These are phyloP conservation scores for Eurosta solidaginis DNA, from an alignment of 1,140 invertebrate genomes.

Conservation along the genomic window DNA sequence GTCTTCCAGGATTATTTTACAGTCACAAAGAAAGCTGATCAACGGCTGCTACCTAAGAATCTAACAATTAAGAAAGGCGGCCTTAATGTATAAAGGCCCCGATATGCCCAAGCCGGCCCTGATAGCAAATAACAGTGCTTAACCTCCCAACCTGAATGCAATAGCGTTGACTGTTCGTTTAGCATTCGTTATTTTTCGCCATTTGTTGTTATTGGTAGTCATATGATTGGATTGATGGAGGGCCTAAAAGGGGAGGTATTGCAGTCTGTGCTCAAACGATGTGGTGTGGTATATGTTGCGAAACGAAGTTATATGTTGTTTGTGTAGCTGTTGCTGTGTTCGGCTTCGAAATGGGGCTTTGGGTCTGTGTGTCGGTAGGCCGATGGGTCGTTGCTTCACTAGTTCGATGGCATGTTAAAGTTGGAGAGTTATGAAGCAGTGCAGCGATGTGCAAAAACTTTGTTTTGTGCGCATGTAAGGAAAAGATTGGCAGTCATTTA, in stretches of 20 bases:
- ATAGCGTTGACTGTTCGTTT: not conserved
- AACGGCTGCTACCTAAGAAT: too few species aligned
- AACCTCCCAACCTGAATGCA: not conserved
- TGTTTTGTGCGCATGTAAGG: conserved; percentile 2
- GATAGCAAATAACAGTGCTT: not conserved
- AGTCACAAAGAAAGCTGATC: too few species aligned
- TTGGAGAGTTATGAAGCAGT: not conserved
- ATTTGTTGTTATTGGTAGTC: not conserved
- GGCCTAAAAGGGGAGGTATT: too few species aligned
- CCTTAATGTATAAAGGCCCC: too few species aligned
- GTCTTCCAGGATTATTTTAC: too few species aligned
- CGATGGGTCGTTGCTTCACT: not conserved
- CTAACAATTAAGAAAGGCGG: too few species aligned
- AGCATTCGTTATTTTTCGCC: not conserved
- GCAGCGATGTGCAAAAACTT: not conserved
- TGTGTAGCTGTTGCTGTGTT: not conserved
- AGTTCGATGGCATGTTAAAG: not conserved
- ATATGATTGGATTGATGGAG: too few species aligned
- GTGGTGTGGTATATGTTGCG: not conserved
- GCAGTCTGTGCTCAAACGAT: not conserved
- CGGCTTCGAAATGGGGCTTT: conserved; percentile 25
- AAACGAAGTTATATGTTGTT: not conserved
- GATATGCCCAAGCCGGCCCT: not conserved
- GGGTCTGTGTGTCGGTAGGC: conserved; percentile 20
- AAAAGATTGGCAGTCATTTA: not conserved